Percentiles rank a stretch among this genome's conserved stretches.
Conservation (phyloP, 2,888 invertebrate species). For the Thymelicus lineola region DNA sequence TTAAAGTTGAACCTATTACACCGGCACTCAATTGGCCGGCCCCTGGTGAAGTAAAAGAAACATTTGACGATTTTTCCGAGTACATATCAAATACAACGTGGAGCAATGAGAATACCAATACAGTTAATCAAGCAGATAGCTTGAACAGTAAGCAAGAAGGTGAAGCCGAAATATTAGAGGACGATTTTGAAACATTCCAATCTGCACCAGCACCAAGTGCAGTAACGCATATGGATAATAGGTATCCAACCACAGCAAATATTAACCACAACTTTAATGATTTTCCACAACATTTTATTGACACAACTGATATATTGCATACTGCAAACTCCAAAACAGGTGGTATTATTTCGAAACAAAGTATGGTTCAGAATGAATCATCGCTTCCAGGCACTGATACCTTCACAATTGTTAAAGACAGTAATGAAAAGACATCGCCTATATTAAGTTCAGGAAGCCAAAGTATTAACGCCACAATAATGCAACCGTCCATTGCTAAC, state of each 20-base stretch:
- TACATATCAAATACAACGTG: slow-evolving; percentile 65
- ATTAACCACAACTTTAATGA: slow-evolving; percentile 6
- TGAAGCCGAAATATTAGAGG: slow-evolving; percentile 52
- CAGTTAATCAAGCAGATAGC: slow-evolving; percentile 10
- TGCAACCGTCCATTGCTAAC: slow-evolving; percentile 62
- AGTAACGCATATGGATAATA: slow-evolving; percentile 32
- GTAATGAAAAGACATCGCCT: slow-evolving; percentile 46
- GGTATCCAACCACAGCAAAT: slow-evolving; percentile 47
- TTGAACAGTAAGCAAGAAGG: slow-evolving; percentile 20
- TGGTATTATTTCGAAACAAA: slow-evolving; percentile 45
- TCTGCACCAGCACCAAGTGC: slow-evolving; percentile 58
- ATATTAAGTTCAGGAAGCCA: slow-evolving; percentile 45
- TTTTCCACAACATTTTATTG: slow-evolving; percentile 9
- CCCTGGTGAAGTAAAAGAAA: slow-evolving; percentile 78
- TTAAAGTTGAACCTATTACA: slow-evolving; percentile 70
- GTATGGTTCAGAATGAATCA: slow-evolving; percentile 47
- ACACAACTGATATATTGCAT: slow-evolving; percentile 2
- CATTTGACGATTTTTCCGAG: slow-evolving; percentile 76
- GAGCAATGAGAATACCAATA: slow-evolving; percentile 48
- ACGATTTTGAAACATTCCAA: slow-evolving; percentile 80
- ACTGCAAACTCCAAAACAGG: slow-evolving; percentile 17
- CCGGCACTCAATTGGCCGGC: slow-evolving; percentile 82
- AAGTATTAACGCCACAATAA: slow-evolving; percentile 50
- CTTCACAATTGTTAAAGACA: slow-evolving; percentile 46
- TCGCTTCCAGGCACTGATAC: slow-evolving; percentile 35